A percentile compares a stretch with the other conserved stretches of the same genome.
phyloP scores from a whole-genome alignment of 2,113 vertebrate genomes.

The Pteronura brasiliensis region DNA sequence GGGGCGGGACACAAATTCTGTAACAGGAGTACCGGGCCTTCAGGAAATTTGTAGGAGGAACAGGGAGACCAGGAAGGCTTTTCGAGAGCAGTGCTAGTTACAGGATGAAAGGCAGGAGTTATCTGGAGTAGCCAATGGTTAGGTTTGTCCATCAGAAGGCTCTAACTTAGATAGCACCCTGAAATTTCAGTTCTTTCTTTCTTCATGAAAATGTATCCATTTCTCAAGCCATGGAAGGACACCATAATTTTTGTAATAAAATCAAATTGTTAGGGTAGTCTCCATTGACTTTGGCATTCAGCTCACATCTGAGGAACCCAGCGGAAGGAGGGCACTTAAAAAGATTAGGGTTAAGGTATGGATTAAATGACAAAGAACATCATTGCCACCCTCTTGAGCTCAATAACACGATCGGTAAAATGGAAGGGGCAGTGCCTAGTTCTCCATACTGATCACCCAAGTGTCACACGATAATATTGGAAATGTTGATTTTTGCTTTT shows the following conservation, averaged over 20 bases:
- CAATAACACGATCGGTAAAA: background rate
- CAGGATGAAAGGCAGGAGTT: background rate
- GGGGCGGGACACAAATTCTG: background rate
- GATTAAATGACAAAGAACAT: background rate
- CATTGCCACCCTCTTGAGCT: background rate
- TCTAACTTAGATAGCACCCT: background rate
- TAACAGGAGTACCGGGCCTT: too few relatives aligned
- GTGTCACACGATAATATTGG: background rate
- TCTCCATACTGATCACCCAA: background rate
- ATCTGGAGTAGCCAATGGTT: background rate
- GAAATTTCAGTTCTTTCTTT: background rate
- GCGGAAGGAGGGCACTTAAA: background rate
- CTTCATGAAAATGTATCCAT: background rate
- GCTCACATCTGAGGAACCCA: background rate
- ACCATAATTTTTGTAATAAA: background rate
- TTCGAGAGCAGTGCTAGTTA: background rate
- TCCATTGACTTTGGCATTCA: background rate
- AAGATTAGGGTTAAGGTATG: background rate
- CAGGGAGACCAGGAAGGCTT: background rate
- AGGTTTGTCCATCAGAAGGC: background rate
- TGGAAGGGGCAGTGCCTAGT: fast-evolving
- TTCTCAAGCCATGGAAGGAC: background rate
- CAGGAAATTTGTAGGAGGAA: background rate
- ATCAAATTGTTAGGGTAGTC: background rate
- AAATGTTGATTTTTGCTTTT: background rate